phyloP scores from a whole-genome alignment of 2,888 invertebrate genomes.

The Neoscelio sp. region DNA sequence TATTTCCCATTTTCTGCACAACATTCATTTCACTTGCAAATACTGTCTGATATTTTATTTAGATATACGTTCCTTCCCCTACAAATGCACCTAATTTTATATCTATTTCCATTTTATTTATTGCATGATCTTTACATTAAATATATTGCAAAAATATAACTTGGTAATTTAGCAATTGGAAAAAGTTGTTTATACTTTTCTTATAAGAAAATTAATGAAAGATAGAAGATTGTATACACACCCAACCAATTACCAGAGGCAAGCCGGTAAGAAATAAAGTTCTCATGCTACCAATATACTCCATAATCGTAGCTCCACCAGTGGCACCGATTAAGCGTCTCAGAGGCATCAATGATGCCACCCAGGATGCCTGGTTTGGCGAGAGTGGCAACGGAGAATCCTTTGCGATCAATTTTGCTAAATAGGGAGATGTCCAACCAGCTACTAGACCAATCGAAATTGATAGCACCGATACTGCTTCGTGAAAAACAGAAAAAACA shows the following conservation, averaged over 20 bases:
- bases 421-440: constrained; percentile 78
- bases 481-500: not conserved
- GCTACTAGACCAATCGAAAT: constrained; percentile 70
- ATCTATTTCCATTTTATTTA: too few relatives aligned
- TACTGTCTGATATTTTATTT: constrained; percentile 11
- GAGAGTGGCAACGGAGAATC: constrained; percentile 68
- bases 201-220: not conserved
- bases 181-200: not conserved
- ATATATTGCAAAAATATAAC: too few relatives aligned
- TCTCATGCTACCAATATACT: constrained; percentile 68
- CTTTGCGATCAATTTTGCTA: constrained; percentile 69
- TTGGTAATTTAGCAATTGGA: too few relatives aligned
- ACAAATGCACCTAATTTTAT: too few relatives aligned
- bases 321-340: constrained; percentile 73
- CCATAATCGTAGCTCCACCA: constrained; percentile 64
- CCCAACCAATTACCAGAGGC: constrained; percentile 69
- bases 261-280: constrained; percentile 64
- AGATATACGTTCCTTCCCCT: too few relatives aligned
- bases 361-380: constrained; percentile 71
- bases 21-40: constrained; percentile 23
- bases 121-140: too few relatives aligned
- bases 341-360: constrained; percentile 73
- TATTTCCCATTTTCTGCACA: constrained; percentile 5
- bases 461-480: constrained; percentile 72
- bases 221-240: constrained; percentile 19